Conservation (phyloP, 2,888 invertebrate species). For the Megaustenia siamemsis region DNA sequence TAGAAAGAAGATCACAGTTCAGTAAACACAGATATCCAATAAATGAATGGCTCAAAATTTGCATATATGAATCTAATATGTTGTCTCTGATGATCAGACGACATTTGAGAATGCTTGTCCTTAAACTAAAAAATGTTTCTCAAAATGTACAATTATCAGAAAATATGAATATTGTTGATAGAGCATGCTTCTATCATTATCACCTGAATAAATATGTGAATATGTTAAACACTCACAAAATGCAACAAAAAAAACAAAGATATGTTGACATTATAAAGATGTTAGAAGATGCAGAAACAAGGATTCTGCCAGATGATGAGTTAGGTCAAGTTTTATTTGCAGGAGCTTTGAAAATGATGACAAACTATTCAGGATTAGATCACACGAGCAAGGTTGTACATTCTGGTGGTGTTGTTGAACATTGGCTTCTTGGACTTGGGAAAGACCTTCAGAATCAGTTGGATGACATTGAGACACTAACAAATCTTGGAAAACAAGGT, state of each 20-base stretch:
- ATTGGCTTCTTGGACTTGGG: conserved; percentile 20
- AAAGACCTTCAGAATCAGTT: conserved; percentile 13
- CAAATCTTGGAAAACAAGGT: background rate
- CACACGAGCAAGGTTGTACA: background rate
- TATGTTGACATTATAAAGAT: background rate
- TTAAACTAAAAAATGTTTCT: background rate
- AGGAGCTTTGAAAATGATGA: background rate
- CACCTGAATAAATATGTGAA: background rate
- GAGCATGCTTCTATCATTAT: conserved; percentile 11
- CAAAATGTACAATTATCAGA: background rate
- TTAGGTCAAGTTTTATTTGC: background rate
- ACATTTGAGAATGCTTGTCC: conserved; percentile 26
- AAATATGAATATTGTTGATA: background rate
- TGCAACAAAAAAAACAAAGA: background rate
- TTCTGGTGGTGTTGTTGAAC: background rate
- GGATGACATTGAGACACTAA: conserved; percentile 14
- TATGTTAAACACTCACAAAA: background rate
- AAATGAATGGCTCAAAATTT: conserved; percentile 3
- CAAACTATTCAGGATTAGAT: background rate
- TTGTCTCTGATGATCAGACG: background rate
- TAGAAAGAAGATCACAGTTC: background rate
- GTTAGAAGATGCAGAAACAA: background rate
- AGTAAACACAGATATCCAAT: background rate
- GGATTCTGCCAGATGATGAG: conserved; percentile 12
- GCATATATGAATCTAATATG: background rate